phyloP scores from a whole-genome alignment of 2,113 vertebrate species.

The Antechinus stuartii region DNA sequence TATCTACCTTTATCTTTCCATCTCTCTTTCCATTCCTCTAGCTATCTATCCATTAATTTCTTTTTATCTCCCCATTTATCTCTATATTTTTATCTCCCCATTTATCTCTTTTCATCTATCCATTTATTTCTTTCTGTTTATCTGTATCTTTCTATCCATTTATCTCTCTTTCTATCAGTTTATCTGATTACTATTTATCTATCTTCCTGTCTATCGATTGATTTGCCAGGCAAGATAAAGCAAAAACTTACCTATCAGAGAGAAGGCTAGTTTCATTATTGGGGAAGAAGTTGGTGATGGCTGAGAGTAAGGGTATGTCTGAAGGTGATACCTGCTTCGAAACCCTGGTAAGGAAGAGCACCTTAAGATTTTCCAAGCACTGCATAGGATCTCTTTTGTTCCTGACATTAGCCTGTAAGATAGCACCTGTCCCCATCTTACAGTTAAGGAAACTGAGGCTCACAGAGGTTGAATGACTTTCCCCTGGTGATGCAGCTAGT shows the following conservation, averaged over 20 bases:
- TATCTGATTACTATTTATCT: too few species aligned
- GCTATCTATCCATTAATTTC: too few species aligned
- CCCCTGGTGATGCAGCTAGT: background rate
- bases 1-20: too few species aligned
- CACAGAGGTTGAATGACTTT: background rate
- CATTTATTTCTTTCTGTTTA: too few species aligned
- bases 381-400: background rate
- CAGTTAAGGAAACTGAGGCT: background rate
- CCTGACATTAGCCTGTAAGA: background rate
- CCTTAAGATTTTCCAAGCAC: background rate
- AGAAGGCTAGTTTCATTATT: background rate
- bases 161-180: too few species aligned
- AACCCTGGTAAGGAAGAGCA: background rate
- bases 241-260: background rate
- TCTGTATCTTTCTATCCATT: too few species aligned
- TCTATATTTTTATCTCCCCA: too few species aligned
- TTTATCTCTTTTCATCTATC: too few species aligned
- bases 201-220: too few species aligned
- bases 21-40: too few species aligned
- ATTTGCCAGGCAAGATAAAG: background rate
- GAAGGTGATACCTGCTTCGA: background rate
- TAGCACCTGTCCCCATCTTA: background rate
- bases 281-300: background rate
- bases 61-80: too few species aligned
- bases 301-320: background rate